Percentiles rank a stretch among this genome's conserved stretches.
These are phyloP conservation scores for Amaurobius ferox DNA, from an alignment of 2,888 invertebrate species.

Conservation along the genomic window DNA sequence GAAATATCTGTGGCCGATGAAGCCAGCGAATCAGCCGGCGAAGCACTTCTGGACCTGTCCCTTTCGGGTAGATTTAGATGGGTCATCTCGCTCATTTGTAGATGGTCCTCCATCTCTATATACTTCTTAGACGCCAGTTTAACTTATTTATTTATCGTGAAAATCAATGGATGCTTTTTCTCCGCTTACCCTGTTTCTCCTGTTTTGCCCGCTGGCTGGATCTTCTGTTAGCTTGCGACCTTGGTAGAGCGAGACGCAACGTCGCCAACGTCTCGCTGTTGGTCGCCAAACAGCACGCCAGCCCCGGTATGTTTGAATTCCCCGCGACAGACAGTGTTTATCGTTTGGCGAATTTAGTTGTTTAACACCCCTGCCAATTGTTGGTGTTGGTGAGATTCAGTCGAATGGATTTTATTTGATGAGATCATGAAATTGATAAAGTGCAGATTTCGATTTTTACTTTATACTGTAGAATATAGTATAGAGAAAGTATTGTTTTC, in stretches of 20 bases:
- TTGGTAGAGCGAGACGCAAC: conserved; percentile 40
- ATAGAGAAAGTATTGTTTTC: too few relatives aligned
- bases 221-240: conserved; percentile 38
- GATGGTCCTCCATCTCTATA: conserved; percentile 72
- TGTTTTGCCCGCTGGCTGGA: neutral
- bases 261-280: conserved; percentile 40
- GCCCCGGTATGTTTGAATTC: conserved; percentile 9
- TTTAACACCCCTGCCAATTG: too few relatives aligned
- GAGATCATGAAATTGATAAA: too few relatives aligned
- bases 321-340: conserved; percentile 3
- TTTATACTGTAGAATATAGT: too few relatives aligned
- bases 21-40: conserved; percentile 74
- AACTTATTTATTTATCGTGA: neutral
- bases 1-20: conserved; percentile 74
- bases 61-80: conserved; percentile 74
- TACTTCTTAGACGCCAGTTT: conserved; percentile 36
- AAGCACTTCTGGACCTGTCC: conserved; percentile 72
- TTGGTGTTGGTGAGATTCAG: too few relatives aligned
- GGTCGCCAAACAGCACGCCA: conserved; percentile 20
- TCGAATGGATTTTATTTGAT: too few relatives aligned
- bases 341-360: neutral
- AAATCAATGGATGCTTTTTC: conserved; percentile 1
- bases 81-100: conserved; percentile 73
- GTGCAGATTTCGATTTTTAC: too few relatives aligned
- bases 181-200: conserved; percentile 10